Base-by-base conservation (phyloP, 53 echinoderm and acorn worm species). In the Apostichopus leukothele region DNA sequence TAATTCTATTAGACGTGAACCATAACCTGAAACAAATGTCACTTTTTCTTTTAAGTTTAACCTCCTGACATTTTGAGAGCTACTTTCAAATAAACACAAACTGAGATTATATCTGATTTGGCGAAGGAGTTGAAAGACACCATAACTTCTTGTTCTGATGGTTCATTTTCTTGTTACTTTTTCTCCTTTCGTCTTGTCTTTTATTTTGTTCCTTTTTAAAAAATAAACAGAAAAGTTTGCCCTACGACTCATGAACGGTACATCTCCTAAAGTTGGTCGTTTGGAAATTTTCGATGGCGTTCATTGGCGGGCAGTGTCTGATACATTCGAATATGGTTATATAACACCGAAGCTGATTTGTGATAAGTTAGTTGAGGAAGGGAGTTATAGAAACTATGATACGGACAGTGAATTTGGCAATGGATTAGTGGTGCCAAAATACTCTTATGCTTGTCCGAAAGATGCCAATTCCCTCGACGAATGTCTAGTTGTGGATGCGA, bases 221-320 rank as follows among this genome's bases (percentile, higher is more conserved):
- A 39, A 3, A 39, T 0, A 71, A 14, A 18, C 81, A 81, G 81
- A 81, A 81, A 81, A 54, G 55, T 81, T 21, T 25, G 14, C 81
- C 59, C 81, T 81, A 9, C 19, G 81, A 81, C 81, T 81, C 6
- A 55, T 81, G n/a, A 81, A 81, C 59, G 81, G 81, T 81, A 81
- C 81, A 16, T 57, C 22, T 21, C 18, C 54, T 7, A 54, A 59
- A 4, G 81, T 54, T 55, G 81, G 81, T 20, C 81, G 81, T 22
- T 20, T 81, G 25, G 81, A 81, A 81, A 53, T 81, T 57, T 81
- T 81, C 20, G 81, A 81, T 26, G 81, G 81, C 25, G 53, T 57
- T 59, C 59, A 59, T 54, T 81, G 81, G 81, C 53, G 81, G 5
- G 51, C 57, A 54, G 25, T 81, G 9, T 5, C 81, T 9, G 81